These are phyloP conservation scores for Tetragnatha versicolor DNA, from an alignment of 1,140 invertebrate genomes.

Conservation along the genomic window DNA sequence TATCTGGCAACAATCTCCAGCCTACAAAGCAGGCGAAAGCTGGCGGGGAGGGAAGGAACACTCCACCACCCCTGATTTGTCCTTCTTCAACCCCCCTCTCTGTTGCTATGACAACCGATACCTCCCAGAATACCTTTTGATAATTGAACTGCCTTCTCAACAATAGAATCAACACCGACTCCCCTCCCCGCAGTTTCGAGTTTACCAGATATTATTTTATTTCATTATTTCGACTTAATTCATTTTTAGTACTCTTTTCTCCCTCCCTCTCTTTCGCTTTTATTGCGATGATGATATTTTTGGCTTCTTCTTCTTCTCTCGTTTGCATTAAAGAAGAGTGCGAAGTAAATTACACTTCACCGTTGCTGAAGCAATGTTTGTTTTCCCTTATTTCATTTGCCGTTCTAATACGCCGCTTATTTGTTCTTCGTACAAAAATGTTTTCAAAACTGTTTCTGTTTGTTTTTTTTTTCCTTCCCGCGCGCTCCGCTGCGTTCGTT, in stretches of 20 bases:
- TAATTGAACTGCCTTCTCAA: slow-evolving; percentile 49
- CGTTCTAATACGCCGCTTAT: no score
- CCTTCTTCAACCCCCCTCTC: not conserved
- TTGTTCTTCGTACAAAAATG: no score
- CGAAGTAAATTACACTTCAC: no score
- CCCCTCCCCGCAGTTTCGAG: not conserved
- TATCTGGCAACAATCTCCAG: no score
- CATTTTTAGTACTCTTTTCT: slow-evolving; percentile 31
- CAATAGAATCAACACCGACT: slow-evolving; percentile 40
- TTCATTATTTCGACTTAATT: slow-evolving; percentile 44
- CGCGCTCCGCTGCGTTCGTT: no score
- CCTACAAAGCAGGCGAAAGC: slow-evolving; percentile 15
- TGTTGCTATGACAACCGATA: slow-evolving; percentile 22
- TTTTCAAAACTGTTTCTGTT: no score
- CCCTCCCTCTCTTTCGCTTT: not conserved
- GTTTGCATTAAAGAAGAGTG: not conserved
- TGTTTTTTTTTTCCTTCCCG: no score
- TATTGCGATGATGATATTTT: not conserved
- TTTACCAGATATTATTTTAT: slow-evolving; percentile 27
- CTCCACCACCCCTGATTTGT: not conserved
- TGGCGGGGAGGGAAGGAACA: not conserved
- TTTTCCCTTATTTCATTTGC: no score
- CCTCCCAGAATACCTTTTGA: slow-evolving; percentile 38
- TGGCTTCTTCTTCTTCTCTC: not conserved
- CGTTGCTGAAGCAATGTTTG: no score